These are phyloP conservation scores for Montipora cactus DNA, from an alignment of 64 coral and sea anemone genomes.

Conservation along the genomic window DNA sequence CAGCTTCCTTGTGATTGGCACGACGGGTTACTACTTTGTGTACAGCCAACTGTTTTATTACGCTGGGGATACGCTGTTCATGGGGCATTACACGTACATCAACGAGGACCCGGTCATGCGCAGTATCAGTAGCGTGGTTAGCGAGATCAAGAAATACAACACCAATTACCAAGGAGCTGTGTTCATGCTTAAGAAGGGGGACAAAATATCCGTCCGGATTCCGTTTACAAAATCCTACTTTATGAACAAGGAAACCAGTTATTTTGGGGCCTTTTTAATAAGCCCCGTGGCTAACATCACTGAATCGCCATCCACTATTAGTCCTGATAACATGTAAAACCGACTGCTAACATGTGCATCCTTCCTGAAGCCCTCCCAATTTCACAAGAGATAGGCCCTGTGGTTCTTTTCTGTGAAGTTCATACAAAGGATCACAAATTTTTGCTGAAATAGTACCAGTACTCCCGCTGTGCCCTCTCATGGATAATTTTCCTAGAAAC, in stretches of 20 bases:
- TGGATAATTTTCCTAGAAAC: too few species aligned
- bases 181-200: constrained; percentile 48
- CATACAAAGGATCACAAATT: too few species aligned
- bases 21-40: constrained; percentile 65
- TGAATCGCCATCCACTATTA: not conserved
- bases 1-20: constrained; percentile 66
- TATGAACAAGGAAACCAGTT: constrained; percentile 72
- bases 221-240: constrained; percentile 58
- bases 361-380: too few species aligned
- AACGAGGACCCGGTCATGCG: constrained; percentile 59
- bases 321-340: not conserved
- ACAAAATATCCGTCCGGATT: constrained; percentile 61
- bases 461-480: too few species aligned
- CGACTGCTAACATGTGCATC: not conserved
- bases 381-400: too few species aligned
- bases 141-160: constrained; percentile 53
- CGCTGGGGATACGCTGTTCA: constrained; percentile 50
- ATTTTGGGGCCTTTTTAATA: constrained; percentile 69
- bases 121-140: constrained; percentile 58
- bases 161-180: constrained; percentile 72
- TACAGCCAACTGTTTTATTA: constrained; percentile 77
- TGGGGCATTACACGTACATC: constrained; percentile 67
- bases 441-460: too few species aligned
- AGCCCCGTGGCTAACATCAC: constrained; percentile 7
- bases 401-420: too few species aligned